A percentile compares a stretch with the other conserved stretches of the same genome.
Conservation (phyloP, 2,113 vertebrate genomes). For the Sterrhoptilus dennistouni region DNA sequence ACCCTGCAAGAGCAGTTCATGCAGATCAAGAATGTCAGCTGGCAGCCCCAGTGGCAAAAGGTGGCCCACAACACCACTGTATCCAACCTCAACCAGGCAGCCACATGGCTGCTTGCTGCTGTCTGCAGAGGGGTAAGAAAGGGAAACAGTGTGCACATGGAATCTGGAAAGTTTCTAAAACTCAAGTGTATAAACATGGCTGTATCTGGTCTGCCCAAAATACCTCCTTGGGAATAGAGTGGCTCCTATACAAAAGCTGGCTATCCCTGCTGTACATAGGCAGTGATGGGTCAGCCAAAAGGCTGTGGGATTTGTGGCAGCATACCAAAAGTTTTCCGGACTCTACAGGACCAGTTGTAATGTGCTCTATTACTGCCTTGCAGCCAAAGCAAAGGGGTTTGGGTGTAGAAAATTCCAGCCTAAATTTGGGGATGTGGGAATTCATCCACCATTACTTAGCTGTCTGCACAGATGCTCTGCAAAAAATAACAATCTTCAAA, state of each 20-base stretch:
- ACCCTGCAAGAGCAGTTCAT: neutral
- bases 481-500: constrained; percentile 41
- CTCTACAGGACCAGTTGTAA: neutral
- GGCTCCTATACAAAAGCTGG: neutral
- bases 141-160: neutral
- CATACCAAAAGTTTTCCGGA: neutral
- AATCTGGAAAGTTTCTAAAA: constrained; percentile 19
- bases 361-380: neutral
- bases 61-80: neutral
- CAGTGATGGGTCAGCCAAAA: constrained; percentile 26
- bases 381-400: neutral
- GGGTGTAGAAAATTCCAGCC: constrained; percentile 24
- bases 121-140: neutral
- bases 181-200: neutral
- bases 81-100: neutral
- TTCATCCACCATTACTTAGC: constrained; percentile 25
- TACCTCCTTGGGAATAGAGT: constrained; percentile 2
- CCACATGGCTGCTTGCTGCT: neutral
- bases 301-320: constrained; percentile 37
- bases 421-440: constrained; percentile 23
- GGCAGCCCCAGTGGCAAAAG: neutral
- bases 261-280: neutral
- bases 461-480: neutral
- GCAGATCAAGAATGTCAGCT: neutral
- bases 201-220: constrained; percentile 9